phyloP scores from a whole-genome alignment of 2,888 invertebrate species.

The Griposia aprilina region DNA sequence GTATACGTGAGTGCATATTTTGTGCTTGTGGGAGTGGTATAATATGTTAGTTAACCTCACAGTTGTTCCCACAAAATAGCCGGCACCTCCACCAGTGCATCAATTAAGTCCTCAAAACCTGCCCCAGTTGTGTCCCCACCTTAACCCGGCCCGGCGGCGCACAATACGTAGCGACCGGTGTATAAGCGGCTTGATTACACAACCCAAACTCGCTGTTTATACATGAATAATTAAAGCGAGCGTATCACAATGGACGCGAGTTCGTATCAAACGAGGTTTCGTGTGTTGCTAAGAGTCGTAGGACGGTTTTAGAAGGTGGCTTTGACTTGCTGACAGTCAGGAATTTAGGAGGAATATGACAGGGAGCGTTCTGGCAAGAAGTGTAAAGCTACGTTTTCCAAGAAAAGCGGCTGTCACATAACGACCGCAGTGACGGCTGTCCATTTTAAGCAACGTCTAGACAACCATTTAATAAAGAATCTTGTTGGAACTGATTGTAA shows the following conservation, averaged over 20 bases:
- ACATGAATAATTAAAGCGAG: constrained; percentile 74
- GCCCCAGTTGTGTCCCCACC: constrained; percentile 7
- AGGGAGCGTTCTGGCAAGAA: too few relatives aligned
- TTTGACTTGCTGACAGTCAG: background rate
- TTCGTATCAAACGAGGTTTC: constrained; percentile 34
- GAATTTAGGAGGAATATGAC: background rate
- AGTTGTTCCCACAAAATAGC: background rate
- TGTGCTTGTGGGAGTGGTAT: background rate
- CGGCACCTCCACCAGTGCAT: background rate
- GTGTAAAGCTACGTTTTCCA: too few relatives aligned
- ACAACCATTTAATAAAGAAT: too few relatives aligned
- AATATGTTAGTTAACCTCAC: background rate
- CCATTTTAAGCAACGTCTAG: too few relatives aligned
- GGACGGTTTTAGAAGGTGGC: background rate
- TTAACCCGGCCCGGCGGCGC: background rate
- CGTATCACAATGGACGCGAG: constrained; percentile 57
- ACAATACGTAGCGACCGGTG: constrained; percentile 39
- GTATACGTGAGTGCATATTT: background rate
- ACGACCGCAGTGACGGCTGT: too few relatives aligned
- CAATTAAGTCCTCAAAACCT: constrained; percentile 3
- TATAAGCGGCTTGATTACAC: constrained; percentile 61
- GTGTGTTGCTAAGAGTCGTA: background rate
- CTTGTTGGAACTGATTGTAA: too few relatives aligned
- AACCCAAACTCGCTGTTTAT: constrained; percentile 65
- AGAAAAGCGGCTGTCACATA: too few relatives aligned